phyloP scores from a whole-genome alignment of 2,797 vertebrate genomes.

The Sebastes diploproa region DNA sequence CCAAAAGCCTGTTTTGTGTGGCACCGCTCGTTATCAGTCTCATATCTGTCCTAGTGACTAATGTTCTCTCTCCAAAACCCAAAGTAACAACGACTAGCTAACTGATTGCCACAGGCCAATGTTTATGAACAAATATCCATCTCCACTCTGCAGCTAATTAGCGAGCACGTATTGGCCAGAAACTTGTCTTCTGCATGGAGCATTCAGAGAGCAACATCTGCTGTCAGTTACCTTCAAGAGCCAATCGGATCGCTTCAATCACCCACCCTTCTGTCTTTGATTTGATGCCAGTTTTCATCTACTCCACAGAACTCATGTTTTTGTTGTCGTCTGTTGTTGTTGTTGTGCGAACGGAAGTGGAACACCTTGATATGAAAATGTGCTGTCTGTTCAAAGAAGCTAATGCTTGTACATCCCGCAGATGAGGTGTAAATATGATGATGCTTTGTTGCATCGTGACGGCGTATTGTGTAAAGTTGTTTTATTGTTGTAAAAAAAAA shows the following conservation, averaged over 20 bases:
- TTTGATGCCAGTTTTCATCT: slow-evolving; percentile 44
- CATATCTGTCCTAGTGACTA: slow-evolving; percentile 61
- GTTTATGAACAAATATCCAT: slow-evolving; percentile 46
- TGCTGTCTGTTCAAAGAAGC: slow-evolving; percentile 34
- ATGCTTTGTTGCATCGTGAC: slow-evolving; percentile 1
- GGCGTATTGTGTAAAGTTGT: neutral
- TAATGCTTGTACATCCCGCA: slow-evolving; percentile 6
- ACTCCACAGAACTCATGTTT: neutral
- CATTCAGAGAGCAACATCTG: slow-evolving; percentile 55
- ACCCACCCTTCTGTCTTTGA: slow-evolving; percentile 45
- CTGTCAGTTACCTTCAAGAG: slow-evolving; percentile 49
- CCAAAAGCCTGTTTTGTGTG: slow-evolving; percentile 52
- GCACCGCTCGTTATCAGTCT: slow-evolving; percentile 60
- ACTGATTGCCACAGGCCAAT: slow-evolving; percentile 40
- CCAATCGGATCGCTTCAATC: slow-evolving; percentile 57
- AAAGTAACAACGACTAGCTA: slow-evolving; percentile 51
- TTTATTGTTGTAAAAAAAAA: slow-evolving; percentile 5
- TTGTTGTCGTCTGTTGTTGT: slow-evolving; percentile 23
- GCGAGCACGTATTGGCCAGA: slow-evolving; percentile 32
- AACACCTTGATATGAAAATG: slow-evolving; percentile 51
- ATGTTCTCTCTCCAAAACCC: slow-evolving; percentile 43
- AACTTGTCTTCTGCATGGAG: slow-evolving; percentile 5
- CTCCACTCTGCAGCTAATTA: slow-evolving; percentile 58
- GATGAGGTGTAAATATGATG: slow-evolving; percentile 14
- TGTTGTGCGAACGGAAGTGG: slow-evolving; percentile 22